Percentiles rank a stretch among this genome's conserved stretches.
Evolutionary conservation across 2,797 vertebrate species (phyloP).

Genomic region (Lophotriccus pileatus): DNA sequence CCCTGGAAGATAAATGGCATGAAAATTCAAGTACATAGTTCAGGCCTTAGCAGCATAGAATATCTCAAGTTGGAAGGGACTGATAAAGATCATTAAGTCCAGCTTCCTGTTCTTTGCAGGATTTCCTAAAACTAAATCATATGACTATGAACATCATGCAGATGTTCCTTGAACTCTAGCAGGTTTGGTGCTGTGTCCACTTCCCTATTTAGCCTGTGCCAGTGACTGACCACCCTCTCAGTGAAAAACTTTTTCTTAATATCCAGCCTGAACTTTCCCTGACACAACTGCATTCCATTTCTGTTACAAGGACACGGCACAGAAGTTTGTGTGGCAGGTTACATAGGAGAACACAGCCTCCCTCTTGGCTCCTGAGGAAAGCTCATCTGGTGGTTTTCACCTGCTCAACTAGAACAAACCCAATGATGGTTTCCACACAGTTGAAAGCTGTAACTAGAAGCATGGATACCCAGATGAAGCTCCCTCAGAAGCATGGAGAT

Average conservation of each 20-base stretch:
- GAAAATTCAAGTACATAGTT: not conserved
- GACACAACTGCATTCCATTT: not conserved
- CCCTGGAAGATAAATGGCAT: not conserved
- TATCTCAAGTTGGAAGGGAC: not conserved
- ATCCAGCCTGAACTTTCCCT: not conserved
- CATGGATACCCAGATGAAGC: not conserved
- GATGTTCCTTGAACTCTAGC: not conserved
- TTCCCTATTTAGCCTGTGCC: not conserved
- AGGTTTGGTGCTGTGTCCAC: not conserved
- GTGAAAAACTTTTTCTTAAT: not conserved
- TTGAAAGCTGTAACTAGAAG: accelerated
- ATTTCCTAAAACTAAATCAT: accelerated
- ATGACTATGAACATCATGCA: not conserved
- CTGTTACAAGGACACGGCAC: accelerated
- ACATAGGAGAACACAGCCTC: not conserved
- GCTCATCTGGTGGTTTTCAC: not conserved
- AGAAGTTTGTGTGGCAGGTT: not conserved
- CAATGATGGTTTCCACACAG: accelerated
- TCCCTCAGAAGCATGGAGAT: not conserved
- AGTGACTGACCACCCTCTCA: accelerated
- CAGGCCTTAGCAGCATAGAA: not conserved
- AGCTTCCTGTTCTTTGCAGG: not conserved
- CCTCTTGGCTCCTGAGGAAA: accelerated
- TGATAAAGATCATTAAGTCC: not conserved
- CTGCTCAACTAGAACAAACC: not conserved